Conservation (phyloP, 1,140 invertebrate species). For the Drosophila equinoxialis region DNA sequence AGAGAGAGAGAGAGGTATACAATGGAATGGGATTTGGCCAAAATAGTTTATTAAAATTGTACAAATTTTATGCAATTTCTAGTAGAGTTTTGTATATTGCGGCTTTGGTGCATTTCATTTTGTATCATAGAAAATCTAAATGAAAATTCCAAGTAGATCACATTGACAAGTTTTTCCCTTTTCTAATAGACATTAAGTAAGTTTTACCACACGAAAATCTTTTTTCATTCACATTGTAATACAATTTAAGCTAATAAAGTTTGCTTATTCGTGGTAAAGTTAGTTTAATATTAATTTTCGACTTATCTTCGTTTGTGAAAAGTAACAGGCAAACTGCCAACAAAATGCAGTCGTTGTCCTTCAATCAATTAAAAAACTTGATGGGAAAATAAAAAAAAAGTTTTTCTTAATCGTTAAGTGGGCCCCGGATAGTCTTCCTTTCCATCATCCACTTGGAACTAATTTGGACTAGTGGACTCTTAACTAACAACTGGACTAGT, state of each 20-base stretch:
- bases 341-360: background rate
- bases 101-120: background rate
- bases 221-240: too few relatives aligned
- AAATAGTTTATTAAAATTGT: constrained; percentile 70
- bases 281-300: background rate
- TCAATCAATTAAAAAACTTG: constrained; percentile 49
- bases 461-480: background rate
- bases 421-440: background rate
- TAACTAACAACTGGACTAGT: background rate
- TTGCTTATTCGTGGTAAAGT: background rate
- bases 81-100: constrained; percentile 27
- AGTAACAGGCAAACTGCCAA: background rate
- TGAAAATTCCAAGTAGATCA: too few relatives aligned
- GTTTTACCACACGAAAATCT: too few relatives aligned
- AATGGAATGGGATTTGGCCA: constrained; percentile 6
- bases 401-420: constrained; percentile 47
- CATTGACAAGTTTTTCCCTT: too few relatives aligned
- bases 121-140: background rate
- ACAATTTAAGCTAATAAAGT: too few relatives aligned
- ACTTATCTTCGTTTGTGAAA: background rate
- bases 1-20: background rate
- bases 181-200: too few relatives aligned
- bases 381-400: constrained; percentile 20
- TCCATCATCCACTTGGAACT: background rate
- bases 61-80: constrained; percentile 42